These are phyloP conservation scores for Seriola dumerili DNA, from an alignment of 2,113 vertebrate genomes.

Conservation along the genomic window DNA sequence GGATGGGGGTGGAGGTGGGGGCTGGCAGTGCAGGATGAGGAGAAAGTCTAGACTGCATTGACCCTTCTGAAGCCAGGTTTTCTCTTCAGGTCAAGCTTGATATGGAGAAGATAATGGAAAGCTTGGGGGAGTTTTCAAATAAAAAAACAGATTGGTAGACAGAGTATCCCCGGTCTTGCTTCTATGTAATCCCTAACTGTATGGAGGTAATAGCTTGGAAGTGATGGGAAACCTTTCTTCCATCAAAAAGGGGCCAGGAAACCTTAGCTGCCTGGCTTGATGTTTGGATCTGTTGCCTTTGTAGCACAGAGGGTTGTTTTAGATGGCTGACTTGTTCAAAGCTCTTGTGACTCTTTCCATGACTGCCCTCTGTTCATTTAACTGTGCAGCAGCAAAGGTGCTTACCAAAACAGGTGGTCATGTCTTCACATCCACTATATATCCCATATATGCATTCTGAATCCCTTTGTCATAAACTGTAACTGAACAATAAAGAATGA, in stretches of 20 bases:
- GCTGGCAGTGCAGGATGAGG: slow-evolving; percentile 50
- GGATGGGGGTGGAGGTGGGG: slow-evolving; percentile 68
- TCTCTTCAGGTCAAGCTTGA: slow-evolving; percentile 85
- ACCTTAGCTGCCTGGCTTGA: slow-evolving; percentile 69
- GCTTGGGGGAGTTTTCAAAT: slow-evolving; percentile 89
- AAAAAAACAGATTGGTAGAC: slow-evolving; percentile 87
- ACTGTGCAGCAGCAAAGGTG: background rate
- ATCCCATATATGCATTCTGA: slow-evolving; percentile 10
- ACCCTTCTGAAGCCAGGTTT: slow-evolving; percentile 89
- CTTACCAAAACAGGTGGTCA: slow-evolving; percentile 23
- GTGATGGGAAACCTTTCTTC: slow-evolving; percentile 79
- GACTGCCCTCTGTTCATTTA: slow-evolving; percentile 28
- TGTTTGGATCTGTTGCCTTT: slow-evolving; percentile 61
- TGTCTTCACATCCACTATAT: background rate
- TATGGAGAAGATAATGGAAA: slow-evolving; percentile 91
- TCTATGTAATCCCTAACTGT: slow-evolving; percentile 83
- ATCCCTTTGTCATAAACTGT: slow-evolving; percentile 18
- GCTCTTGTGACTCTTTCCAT: slow-evolving; percentile 29
- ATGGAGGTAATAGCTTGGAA: slow-evolving; percentile 86
- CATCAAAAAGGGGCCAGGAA: slow-evolving; percentile 72
- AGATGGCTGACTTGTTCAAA: slow-evolving; percentile 46
- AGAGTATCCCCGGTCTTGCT: slow-evolving; percentile 78
- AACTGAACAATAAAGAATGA: slow-evolving; percentile 18
- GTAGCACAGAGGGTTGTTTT: slow-evolving; percentile 37
- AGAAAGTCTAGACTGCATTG: slow-evolving; percentile 88